Evolutionary conservation across 2,888 invertebrate species (phyloP).

Genomic region (Diarsia rubi): DNA sequence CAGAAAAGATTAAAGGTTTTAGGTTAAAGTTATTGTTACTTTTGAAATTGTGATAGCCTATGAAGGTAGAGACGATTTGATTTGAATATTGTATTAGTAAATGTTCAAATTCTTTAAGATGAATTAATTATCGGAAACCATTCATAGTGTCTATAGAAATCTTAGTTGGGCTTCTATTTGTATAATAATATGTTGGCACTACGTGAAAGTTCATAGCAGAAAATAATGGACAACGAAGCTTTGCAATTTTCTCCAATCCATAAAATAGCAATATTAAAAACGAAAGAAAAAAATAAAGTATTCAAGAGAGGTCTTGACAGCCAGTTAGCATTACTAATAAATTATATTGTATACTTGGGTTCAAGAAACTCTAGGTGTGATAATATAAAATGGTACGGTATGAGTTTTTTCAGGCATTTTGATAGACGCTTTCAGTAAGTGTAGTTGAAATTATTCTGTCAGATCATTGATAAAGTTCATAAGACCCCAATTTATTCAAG

Average conservation of each 20-base stretch:
- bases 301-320: constrained; percentile 35
- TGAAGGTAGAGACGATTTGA: background rate
- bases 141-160: background rate
- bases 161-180: background rate
- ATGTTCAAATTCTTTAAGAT: background rate
- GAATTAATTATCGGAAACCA: background rate
- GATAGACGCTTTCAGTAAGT: background rate
- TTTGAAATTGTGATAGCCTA: background rate
- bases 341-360: background rate
- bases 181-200: background rate
- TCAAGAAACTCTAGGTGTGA: constrained; percentile 22
- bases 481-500: too few species aligned
- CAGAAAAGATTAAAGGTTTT: background rate
- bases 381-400: constrained; percentile 10
- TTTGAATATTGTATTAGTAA: background rate
- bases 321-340: constrained; percentile 25
- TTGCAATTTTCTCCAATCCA: background rate
- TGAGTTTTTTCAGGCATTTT: constrained; percentile 12
- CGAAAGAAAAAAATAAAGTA: background rate
- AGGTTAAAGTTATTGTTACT: background rate
- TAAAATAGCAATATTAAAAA: background rate
- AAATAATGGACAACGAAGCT: background rate
- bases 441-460: background rate
- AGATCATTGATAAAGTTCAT: background rate
- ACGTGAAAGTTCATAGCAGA: background rate